phyloP scores from a whole-genome alignment of 1,140 invertebrate genomes.

The Penaeus chinensis region DNA sequence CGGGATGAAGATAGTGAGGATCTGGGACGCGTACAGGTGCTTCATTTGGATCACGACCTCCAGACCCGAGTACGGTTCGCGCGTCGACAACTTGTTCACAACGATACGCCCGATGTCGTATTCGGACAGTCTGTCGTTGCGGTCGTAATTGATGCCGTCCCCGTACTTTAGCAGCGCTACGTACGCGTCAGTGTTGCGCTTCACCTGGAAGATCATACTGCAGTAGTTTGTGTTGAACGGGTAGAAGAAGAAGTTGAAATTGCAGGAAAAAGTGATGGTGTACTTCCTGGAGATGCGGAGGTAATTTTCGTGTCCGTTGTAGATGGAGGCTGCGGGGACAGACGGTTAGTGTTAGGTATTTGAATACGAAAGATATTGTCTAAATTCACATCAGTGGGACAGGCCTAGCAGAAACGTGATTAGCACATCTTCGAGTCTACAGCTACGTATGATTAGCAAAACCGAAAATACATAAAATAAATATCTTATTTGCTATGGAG shows the following conservation, averaged over 20 bases:
- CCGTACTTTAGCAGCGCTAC: conserved; percentile 23
- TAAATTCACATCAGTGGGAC: too few species aligned
- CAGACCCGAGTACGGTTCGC: conserved; percentile 53
- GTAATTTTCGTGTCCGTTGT: too few species aligned
- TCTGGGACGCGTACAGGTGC: conserved; percentile 53
- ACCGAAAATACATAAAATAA: too few species aligned
- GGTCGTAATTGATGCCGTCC: conserved; percentile 13
- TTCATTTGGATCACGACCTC: conserved; percentile 47
- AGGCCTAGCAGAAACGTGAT: too few species aligned
- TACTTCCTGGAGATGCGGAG: neutral
- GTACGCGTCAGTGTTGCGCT: conserved; percentile 30
- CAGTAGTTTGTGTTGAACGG: conserved; percentile 49
- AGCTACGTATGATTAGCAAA: too few species aligned
- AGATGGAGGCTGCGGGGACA: too few species aligned
- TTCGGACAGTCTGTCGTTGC: conserved; percentile 36
- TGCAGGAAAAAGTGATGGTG: conserved; percentile 32
- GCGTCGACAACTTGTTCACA: neutral
- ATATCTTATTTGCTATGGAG: too few species aligned
- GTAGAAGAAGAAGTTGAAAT: conserved; percentile 46
- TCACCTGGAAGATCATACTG: conserved; percentile 35
- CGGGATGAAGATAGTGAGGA: conserved; percentile 40
- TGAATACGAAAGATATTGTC: too few species aligned
- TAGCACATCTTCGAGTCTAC: too few species aligned
- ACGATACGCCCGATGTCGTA: conserved; percentile 33
- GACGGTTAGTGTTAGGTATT: too few species aligned